Percentiles rank a stretch among this genome's conserved stretches.
phyloP scores from a whole-genome alignment of 2,888 invertebrate genomes.

The Acanthacorydalis orientalis region DNA sequence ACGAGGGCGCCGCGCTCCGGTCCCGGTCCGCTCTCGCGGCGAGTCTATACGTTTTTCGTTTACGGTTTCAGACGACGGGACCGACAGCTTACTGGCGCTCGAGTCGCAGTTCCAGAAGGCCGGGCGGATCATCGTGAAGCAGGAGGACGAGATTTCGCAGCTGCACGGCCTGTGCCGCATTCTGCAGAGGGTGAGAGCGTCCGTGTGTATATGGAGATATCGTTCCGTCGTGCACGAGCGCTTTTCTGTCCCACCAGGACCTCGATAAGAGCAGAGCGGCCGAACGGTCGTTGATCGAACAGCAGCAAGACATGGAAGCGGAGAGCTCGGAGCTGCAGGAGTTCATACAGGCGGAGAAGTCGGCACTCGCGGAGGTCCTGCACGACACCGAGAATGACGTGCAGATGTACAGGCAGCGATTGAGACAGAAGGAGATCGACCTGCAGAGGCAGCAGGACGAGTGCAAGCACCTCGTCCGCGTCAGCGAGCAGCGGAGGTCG shows the following conservation, averaged over 20 bases:
- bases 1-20: too few relatives aligned
- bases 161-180: slow-evolving; percentile 51
- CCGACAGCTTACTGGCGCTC: slow-evolving; percentile 56
- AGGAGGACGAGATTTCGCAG: slow-evolving; percentile 58
- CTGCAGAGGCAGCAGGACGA: slow-evolving; percentile 51
- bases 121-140: slow-evolving; percentile 53
- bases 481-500: slow-evolving; percentile 64
- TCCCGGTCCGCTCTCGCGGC: too few relatives aligned
- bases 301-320: slow-evolving; percentile 60
- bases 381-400: slow-evolving; percentile 59
- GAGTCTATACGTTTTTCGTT: too few relatives aligned
- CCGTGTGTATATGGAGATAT: background rate
- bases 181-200: slow-evolving; percentile 42
- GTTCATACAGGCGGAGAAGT: slow-evolving; percentile 73
- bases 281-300: slow-evolving; percentile 49
- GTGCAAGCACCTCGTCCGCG: slow-evolving; percentile 58
- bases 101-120: slow-evolving; percentile 62
- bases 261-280: slow-evolving; percentile 48
- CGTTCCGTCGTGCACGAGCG: too few relatives aligned
- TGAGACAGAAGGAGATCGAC: slow-evolving; percentile 35
- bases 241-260: slow-evolving; percentile 28
- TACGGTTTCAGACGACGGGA: slow-evolving; percentile 28
- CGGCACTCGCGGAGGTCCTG: slow-evolving; percentile 59
- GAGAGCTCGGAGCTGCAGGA: slow-evolving; percentile 75
- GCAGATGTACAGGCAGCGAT: slow-evolving; percentile 19